Conservation (phyloP, 2,113 vertebrate species). For the Scopus umbretta region DNA sequence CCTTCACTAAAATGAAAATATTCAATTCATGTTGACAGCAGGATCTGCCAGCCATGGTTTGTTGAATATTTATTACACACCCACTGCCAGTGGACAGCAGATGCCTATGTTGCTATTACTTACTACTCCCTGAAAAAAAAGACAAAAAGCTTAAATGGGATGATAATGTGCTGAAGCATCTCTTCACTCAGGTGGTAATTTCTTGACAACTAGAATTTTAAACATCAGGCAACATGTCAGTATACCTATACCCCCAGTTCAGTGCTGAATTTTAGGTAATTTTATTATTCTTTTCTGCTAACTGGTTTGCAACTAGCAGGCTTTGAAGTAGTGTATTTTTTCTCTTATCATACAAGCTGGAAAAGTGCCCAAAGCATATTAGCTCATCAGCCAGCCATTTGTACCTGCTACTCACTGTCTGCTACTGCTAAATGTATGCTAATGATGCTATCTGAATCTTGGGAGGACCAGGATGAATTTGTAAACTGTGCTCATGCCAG, state of each 20-base stretch:
- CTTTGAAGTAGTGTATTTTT: neutral
- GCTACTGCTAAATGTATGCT: neutral
- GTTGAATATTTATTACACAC: neutral
- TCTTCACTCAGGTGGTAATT: neutral
- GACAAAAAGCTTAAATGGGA: neutral
- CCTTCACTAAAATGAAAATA: neutral
- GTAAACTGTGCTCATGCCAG: neutral
- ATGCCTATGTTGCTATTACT: neutral
- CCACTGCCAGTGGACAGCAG: neutral
- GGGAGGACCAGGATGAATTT: neutral
- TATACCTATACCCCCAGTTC: neutral
- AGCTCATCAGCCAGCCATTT: constrained; percentile 2
- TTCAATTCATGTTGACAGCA: neutral
- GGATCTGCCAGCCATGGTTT: neutral
- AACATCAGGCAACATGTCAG: neutral
- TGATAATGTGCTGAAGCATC: neutral
- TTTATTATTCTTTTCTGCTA: constrained; percentile 1
- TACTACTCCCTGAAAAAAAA: neutral
- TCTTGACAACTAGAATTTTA: neutral
- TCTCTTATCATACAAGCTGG: neutral
- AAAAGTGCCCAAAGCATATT: neutral
- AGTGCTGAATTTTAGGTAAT: neutral
- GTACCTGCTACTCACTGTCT: constrained; percentile 24
- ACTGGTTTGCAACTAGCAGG: neutral
- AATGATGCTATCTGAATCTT: constrained; percentile 1